Evolutionary conservation across 2,888 invertebrate species (phyloP).

Genomic region (Tyria jacobaeae): DNA sequence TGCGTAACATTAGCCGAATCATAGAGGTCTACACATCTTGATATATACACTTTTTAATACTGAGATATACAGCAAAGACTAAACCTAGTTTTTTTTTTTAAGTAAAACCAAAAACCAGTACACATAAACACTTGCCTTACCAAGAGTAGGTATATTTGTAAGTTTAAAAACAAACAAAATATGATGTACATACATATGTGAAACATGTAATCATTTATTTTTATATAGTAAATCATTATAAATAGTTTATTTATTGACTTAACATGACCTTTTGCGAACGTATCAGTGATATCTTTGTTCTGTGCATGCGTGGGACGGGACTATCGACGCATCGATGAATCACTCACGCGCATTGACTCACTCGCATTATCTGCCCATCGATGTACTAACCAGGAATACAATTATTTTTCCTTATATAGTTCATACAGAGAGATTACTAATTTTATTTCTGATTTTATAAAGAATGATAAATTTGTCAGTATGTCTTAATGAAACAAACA

Average conservation of each 20-base stretch:
- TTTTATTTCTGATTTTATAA: background rate
- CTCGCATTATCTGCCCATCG: conserved; percentile 12
- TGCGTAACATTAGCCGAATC: too few relatives aligned
- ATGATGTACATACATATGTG: too few relatives aligned
- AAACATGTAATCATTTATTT: background rate
- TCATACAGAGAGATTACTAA: background rate
- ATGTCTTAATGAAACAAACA: background rate
- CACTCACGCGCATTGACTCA: conserved; percentile 39
- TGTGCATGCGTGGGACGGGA: conserved; percentile 28
- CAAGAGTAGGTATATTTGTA: too few relatives aligned
- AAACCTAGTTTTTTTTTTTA: background rate
- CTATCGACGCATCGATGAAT: conserved; percentile 45
- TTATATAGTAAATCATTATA: conserved; percentile 5
- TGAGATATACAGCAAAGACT: background rate
- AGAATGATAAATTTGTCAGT: background rate
- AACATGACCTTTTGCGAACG: conserved; percentile 12
- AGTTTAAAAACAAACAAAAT: too few relatives aligned
- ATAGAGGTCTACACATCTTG: too few relatives aligned
- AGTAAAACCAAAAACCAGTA: too few relatives aligned
- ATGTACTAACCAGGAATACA: conserved; percentile 16
- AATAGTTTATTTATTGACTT: conserved; percentile 11
- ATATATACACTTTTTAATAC: too few relatives aligned
- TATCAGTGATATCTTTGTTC: conserved; percentile 29
- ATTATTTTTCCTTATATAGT: conserved; percentile 13
- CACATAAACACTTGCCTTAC: too few relatives aligned